Base-by-base conservation (phyloP, 2,113 vertebrate genomes). In the Petaurus breviceps region DNA sequence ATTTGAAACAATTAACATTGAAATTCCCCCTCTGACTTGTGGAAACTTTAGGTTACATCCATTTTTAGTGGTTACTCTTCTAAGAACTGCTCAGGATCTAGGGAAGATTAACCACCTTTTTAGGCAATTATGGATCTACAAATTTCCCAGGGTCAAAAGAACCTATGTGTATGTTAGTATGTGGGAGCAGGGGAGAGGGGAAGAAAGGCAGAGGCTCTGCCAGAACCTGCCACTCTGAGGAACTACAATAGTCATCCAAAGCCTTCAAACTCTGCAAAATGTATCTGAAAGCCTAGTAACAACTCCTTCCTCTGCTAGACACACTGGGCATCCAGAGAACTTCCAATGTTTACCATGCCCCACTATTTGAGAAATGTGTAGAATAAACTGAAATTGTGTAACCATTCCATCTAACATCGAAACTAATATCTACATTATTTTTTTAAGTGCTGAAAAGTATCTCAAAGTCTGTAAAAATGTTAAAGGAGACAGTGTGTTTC, bases 401-500 rank as follows among this genome's bases (percentile, higher is more conserved):
- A 96, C 93, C 96, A 92, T 95, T 93, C 90, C 96, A 94, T 97
- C 94, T 96, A 90, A 97, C 96, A 61, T 92, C 96, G 94, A 92
- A 95, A 55, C 16, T 95, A 97, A 97, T 93, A n/a, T 96, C 94
- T 49, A 31, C 77, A 95, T 98, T 98, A 97, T 91, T 97, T 97
- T 37, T 52, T 52, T 19, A 98, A 97, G 97, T 97, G 95, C 97
- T 92, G 90, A 97, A 98, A 98, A 98, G 96, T 96, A 93, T 98
- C 98, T 97, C 96, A 98, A 98, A 98, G 97, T 97, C 96, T 91
- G 98, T 98, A 98, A 98, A 98, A 99, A 98, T 95, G 98, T 98
- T 98, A 98, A 98, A 97, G 93, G 98, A 98, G 98, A 98, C 98
- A 98, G 98, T 98, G 97, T 98, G 98, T 98, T 99, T 98, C 97